Evolutionary conservation across 2,888 invertebrate species (phyloP).

Genomic region (Aphodius granarius): DNA sequence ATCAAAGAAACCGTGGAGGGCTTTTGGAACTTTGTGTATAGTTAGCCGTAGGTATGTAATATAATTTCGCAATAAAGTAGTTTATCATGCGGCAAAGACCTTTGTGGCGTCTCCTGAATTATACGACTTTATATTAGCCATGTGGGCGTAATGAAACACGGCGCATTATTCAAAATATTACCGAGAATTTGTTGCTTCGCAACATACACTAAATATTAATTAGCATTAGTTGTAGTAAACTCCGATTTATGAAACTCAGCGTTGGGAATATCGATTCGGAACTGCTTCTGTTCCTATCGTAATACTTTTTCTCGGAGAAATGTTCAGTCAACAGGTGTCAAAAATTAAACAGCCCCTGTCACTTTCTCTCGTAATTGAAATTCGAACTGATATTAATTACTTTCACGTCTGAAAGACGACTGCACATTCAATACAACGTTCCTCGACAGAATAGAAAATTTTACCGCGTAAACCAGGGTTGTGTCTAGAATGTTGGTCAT

Average conservation of each 20-base stretch:
- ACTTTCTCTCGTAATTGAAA: not conserved
- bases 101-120: not conserved
- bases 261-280: not conserved
- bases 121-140: not conserved
- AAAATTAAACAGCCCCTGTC: not conserved
- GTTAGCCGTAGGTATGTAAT: not conserved
- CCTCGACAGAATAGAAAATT: no score
- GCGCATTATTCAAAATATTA: not conserved
- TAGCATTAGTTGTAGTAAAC: not conserved
- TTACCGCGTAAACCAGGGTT: no score
- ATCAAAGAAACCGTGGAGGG: not conserved
- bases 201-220: not conserved
- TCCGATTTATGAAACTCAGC: not conserved
- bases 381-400: not conserved
- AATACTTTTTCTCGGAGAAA: not conserved
- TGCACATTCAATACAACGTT: not conserved
- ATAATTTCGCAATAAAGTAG: not conserved
- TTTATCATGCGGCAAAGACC: not conserved
- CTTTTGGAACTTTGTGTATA: not conserved
- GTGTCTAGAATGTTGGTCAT: no score
- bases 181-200: not conserved
- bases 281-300: not conserved
- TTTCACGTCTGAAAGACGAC: not conserved
- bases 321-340: not conserved
- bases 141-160: not conserved